phyloP scores from a whole-genome alignment of 2,888 invertebrate genomes.

The Athalia rosae region DNA sequence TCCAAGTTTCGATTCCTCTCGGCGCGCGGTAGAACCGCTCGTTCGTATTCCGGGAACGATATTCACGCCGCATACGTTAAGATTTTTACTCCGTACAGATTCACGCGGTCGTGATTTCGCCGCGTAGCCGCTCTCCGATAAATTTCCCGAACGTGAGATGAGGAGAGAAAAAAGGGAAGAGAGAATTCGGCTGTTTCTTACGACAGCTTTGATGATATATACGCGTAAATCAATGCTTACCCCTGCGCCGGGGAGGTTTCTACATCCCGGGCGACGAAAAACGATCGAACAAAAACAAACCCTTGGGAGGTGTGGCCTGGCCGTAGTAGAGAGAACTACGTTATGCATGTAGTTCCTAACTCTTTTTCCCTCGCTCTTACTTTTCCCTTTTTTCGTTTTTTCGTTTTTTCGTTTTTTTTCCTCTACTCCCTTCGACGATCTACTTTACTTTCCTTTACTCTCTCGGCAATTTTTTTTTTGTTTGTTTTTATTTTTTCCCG shows the following conservation, averaged over 20 bases:
- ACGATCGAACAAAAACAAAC: too few species aligned
- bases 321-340: too few species aligned
- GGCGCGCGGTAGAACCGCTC: slow-evolving; percentile 9
- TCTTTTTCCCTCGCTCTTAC: background rate
- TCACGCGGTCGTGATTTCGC: background rate
- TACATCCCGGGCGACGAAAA: background rate
- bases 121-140: too few species aligned
- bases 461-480: too few species aligned
- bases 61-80: background rate
- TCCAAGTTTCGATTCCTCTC: slow-evolving; percentile 29
- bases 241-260: background rate
- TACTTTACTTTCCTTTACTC: too few species aligned
- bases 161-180: background rate
- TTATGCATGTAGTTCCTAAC: background rate
- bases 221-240: slow-evolving; percentile 2
- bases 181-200: slow-evolving; percentile 21
- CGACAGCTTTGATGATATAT: background rate
- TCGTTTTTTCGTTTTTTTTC: background rate
- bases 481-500: too few species aligned
- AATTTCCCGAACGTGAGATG: too few species aligned
- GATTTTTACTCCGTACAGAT: background rate
- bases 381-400: background rate
- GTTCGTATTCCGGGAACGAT: background rate
- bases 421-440: too few species aligned
- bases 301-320: too few species aligned